phyloP scores from a whole-genome alignment of 2,888 invertebrate genomes.

The Hyposoter didymator region DNA sequence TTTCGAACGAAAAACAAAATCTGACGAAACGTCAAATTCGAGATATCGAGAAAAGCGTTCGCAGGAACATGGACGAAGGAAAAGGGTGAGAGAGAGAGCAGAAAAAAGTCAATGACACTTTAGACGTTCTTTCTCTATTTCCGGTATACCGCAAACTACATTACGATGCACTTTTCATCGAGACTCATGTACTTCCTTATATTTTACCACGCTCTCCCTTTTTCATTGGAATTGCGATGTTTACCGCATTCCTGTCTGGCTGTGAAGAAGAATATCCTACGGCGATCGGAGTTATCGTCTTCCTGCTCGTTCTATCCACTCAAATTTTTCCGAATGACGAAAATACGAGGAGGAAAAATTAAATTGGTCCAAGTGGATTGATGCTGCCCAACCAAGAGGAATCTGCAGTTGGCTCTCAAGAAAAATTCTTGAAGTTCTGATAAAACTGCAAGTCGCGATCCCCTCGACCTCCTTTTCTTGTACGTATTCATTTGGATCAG shows the following conservation, averaged over 20 bases:
- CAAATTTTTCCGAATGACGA: conserved; percentile 12
- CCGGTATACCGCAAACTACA: conserved; percentile 50
- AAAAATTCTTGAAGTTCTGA: conserved; percentile 39
- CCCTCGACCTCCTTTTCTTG: too few species aligned
- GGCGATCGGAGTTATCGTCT: not conserved
- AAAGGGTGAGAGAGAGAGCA: not conserved
- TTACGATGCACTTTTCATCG: conserved; percentile 56
- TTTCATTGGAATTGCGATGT: not conserved
- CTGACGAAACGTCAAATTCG: too few species aligned
- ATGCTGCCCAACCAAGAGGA: not conserved
- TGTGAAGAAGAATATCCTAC: not conserved
- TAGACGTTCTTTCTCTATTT: conserved; percentile 38
- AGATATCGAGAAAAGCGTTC: conserved; percentile 32
- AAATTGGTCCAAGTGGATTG: not conserved
- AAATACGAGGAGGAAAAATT: not conserved
- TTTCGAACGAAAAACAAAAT: too few species aligned
- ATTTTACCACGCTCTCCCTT: conserved; percentile 18
- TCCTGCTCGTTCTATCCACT: not conserved
- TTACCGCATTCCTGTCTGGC: not conserved
- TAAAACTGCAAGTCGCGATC: conserved; percentile 9
- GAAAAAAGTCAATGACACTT: conserved; percentile 43
- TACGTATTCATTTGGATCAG: too few species aligned
- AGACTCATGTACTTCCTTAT: conserved; percentile 17
- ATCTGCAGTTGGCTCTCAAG: conserved; percentile 11
- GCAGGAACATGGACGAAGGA: not conserved